A percentile compares a stretch with the other conserved stretches of the same genome.
Evolutionary conservation across 1,140 invertebrate genomes (phyloP).

Genomic region (Drosophila azteca): DNA sequence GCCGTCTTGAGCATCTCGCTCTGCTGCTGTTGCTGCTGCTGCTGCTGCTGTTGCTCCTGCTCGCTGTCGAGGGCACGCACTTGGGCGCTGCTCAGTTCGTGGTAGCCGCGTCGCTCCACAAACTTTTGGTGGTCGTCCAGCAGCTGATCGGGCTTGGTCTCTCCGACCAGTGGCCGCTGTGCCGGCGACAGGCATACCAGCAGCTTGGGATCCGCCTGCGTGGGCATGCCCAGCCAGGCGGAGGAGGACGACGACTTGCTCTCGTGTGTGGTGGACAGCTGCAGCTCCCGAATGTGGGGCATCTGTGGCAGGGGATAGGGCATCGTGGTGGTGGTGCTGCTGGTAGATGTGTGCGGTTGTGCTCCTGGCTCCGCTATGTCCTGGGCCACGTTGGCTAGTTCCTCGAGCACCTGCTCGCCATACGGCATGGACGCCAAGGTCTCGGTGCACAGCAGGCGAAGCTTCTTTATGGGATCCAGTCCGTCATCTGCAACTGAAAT

Average conservation of each 20-base stretch:
- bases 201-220: constrained; percentile 85
- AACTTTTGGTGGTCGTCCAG: constrained; percentile 89
- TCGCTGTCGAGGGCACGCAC: constrained; percentile 66
- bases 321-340: constrained; percentile 37
- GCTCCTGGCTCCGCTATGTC: constrained; percentile 80
- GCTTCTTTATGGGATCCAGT: constrained; percentile 72
- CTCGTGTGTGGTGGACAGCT: constrained; percentile 40
- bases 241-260: constrained; percentile 13
- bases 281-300: constrained; percentile 70
- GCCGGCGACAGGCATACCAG: constrained; percentile 89
- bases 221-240: constrained; percentile 86
- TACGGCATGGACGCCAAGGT: constrained; percentile 87
- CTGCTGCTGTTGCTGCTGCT: constrained; percentile 49
- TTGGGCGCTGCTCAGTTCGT: constrained; percentile 83
- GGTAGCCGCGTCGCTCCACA: constrained; percentile 86
- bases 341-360: constrained; percentile 5
- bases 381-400: constrained; percentile 87
- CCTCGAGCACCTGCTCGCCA: constrained; percentile 87
- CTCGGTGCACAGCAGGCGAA: constrained; percentile 86
- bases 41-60: constrained; percentile 64
- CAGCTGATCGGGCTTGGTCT: constrained; percentile 84
- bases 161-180: constrained; percentile 86
- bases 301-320: constrained; percentile 72
- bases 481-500: constrained; percentile 47
- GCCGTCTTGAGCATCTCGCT: constrained; percentile 69